Percentiles rank a stretch among this genome's conserved stretches.
These are phyloP conservation scores for Meta bourneti DNA, from an alignment of 2,888 invertebrate species.

Conservation along the genomic window DNA sequence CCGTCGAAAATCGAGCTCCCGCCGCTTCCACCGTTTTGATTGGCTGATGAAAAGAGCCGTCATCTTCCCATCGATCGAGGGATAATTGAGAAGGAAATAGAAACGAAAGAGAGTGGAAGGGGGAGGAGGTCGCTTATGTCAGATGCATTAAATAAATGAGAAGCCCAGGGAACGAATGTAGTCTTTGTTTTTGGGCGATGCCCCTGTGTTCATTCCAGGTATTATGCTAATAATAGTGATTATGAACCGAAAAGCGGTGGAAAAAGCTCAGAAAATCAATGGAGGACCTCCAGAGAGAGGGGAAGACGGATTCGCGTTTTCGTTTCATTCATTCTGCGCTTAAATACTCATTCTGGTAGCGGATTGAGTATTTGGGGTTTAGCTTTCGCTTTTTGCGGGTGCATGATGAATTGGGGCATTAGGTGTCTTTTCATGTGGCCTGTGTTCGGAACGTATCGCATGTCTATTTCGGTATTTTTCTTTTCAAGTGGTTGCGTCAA, in stretches of 20 bases:
- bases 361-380: no score
- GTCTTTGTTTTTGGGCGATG: constrained; percentile 66
- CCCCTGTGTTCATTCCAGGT: constrained; percentile 31
- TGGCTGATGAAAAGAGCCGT: constrained; percentile 54
- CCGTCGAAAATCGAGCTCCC: neutral
- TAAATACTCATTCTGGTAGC: no score
- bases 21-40: neutral
- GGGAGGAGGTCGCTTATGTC: constrained; percentile 35
- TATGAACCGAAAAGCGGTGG: constrained; percentile 31
- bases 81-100: constrained; percentile 14
- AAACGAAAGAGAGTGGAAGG: constrained; percentile 4
- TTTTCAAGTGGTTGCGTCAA: no score
- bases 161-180: constrained; percentile 4
- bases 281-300: neutral
- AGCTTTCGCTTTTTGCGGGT: no score
- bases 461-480: no score
- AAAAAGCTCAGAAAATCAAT: constrained; percentile 50
- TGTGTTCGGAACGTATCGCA: no score
- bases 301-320: neutral
- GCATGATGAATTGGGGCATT: no score
- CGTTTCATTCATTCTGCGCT: no score
- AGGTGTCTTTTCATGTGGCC: no score
- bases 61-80: constrained; percentile 32
- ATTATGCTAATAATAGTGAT: constrained; percentile 74
- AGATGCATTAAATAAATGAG: constrained; percentile 70